Conservation (phyloP, 1,140 invertebrate genomes). For the Epicauta chinensis region DNA sequence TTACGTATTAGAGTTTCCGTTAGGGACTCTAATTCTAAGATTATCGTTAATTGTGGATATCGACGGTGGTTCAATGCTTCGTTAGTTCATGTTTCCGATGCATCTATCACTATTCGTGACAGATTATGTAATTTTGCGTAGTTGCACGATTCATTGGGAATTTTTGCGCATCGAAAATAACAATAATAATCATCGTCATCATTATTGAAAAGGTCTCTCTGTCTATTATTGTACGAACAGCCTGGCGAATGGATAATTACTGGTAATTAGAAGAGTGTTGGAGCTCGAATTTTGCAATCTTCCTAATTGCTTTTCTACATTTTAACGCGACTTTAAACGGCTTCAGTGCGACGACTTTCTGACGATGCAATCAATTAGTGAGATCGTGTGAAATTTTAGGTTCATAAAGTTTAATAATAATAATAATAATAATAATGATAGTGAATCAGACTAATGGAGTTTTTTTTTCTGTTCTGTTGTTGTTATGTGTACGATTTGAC, state of each 20-base stretch:
- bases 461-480: too few relatives aligned
- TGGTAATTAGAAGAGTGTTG: slow-evolving; percentile 11
- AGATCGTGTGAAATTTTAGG: too few relatives aligned
- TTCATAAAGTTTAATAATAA: too few relatives aligned
- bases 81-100: slow-evolving; percentile 27
- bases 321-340: slow-evolving; percentile 2
- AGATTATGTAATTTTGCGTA: too few relatives aligned
- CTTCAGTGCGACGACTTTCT: too few relatives aligned
- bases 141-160: too few relatives aligned
- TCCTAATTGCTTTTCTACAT: slow-evolving; percentile 17
- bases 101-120: slow-evolving; percentile 17
- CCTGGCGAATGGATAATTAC: slow-evolving; percentile 5
- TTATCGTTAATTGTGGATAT: slow-evolving; percentile 34
- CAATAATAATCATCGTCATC: too few relatives aligned
- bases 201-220: too few relatives aligned
- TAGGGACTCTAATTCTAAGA: slow-evolving; percentile 22
- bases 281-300: slow-evolving; percentile 7
- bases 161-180: too few relatives aligned
- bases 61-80: slow-evolving; percentile 30
- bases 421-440: too few relatives aligned
- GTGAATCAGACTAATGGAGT: too few relatives aligned
- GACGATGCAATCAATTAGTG: not conserved
- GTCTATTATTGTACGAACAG: not conserved
- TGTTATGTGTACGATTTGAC: too few relatives aligned
- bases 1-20: slow-evolving; percentile 31